These are phyloP conservation scores for Galagoides demidoff DNA, from an alignment of 2,797 vertebrate species.

Conservation along the genomic window DNA sequence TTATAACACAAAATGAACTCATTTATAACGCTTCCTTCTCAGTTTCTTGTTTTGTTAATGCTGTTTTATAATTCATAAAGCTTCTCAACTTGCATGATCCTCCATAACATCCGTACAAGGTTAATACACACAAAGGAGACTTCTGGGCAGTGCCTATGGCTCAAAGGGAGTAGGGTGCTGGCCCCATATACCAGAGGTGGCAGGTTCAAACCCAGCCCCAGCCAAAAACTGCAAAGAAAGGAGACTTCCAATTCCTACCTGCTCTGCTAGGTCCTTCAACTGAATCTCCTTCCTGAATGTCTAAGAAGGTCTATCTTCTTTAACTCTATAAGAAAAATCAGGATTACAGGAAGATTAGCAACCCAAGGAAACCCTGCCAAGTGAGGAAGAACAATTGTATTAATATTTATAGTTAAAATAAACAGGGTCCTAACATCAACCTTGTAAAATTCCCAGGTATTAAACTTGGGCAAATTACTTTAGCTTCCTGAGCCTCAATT, in stretches of 20 bases:
- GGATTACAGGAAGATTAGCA: slow-evolving; percentile 5
- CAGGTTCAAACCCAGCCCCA: too few relatives aligned
- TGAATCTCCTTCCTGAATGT: slow-evolving; percentile 37
- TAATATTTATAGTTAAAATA: slow-evolving; percentile 45
- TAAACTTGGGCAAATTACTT: slow-evolving; percentile 23
- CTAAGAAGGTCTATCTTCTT: background rate
- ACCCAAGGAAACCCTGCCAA: background rate
- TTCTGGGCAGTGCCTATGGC: too few relatives aligned
- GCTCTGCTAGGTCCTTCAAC: background rate
- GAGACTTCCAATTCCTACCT: background rate
- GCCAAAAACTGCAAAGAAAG: background rate
- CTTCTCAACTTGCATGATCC: slow-evolving; percentile 19
- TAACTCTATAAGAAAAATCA: background rate
- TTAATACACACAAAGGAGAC: background rate
- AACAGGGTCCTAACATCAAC: slow-evolving; percentile 44
- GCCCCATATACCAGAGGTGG: too few relatives aligned
- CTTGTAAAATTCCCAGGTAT: slow-evolving; percentile 10
- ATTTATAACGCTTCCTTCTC: slow-evolving; percentile 37
- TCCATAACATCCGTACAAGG: slow-evolving; percentile 17
- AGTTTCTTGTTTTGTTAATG: background rate
- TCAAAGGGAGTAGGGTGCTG: too few relatives aligned
- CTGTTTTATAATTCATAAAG: slow-evolving; percentile 45
- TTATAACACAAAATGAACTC: background rate
- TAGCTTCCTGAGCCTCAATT: background rate
- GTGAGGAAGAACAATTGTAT: slow-evolving; percentile 15